These are phyloP conservation scores for Zaprionus bogoriensis DNA, from an alignment of 2,888 invertebrate genomes.

Conservation along the genomic window DNA sequence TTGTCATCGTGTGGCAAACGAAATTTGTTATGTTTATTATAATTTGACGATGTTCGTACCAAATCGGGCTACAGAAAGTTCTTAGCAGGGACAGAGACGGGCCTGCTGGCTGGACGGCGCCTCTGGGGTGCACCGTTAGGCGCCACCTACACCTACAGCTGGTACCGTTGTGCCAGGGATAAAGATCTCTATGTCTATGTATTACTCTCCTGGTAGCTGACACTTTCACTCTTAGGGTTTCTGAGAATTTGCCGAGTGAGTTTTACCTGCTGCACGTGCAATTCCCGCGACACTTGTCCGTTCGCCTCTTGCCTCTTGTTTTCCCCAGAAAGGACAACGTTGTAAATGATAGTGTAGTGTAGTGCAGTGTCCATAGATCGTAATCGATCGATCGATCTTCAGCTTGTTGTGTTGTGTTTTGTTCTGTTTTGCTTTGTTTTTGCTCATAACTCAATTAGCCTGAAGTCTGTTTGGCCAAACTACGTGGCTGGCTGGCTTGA, in stretches of 20 bases:
- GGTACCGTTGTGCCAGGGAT: conserved; percentile 20
- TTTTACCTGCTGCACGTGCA: conserved; percentile 57
- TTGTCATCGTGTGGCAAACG: conserved; percentile 61
- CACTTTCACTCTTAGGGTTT: conserved; percentile 49
- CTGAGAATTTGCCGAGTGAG: conserved; percentile 24
- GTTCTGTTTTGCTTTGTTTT: conserved; percentile 49
- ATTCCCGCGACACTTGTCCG: conserved; percentile 41
- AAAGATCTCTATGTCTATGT: no score
- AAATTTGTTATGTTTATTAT: conserved; percentile 69
- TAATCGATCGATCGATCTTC: conserved; percentile 75
- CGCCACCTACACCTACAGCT: conserved; percentile 39
- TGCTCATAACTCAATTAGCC: conserved; percentile 73
- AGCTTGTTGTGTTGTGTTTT: conserved; percentile 19
- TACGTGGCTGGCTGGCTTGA: conserved; percentile 33
- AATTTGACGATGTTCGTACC: no score
- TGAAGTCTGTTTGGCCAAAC: conserved; percentile 33
- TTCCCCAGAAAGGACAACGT: conserved; percentile 41
- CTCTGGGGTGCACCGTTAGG: conserved; percentile 43
- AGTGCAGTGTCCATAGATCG: conserved; percentile 42
- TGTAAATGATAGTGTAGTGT: conserved; percentile 51
- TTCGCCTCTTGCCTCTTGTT: background rate
- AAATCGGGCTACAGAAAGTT: no score
- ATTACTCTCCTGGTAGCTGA: conserved; percentile 16
- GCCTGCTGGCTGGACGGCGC: background rate
- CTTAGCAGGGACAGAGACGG: background rate